Percentiles rank a stretch among this genome's conserved stretches.
phyloP scores from a whole-genome alignment of 2,113 vertebrate genomes.

The Microcebus ravelobensis region DNA sequence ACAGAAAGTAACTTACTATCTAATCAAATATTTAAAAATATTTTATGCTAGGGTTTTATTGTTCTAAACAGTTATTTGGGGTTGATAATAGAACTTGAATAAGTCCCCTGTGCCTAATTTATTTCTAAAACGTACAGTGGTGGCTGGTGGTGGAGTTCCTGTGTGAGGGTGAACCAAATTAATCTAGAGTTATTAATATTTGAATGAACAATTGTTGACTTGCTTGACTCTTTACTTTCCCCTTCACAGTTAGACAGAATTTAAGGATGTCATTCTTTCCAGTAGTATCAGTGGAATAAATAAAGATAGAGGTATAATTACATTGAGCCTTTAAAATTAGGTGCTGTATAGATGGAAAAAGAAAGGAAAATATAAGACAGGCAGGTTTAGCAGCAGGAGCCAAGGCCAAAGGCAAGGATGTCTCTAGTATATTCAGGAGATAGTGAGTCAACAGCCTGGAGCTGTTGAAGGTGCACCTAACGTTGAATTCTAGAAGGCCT shows the following conservation, averaged over 20 bases:
- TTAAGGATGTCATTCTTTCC: background rate
- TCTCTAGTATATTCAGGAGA: background rate
- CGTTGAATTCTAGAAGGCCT: background rate
- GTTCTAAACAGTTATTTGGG: background rate
- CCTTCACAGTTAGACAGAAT: background rate
- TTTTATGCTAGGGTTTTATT: background rate
- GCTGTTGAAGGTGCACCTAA: background rate
- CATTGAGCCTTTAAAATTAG: background rate
- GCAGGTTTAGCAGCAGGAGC: background rate
- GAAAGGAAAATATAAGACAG: background rate
- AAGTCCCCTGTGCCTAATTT: background rate
- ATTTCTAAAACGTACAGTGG: background rate
- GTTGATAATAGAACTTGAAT: background rate
- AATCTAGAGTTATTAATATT: background rate
- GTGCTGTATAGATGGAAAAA: background rate
- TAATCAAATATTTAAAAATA: background rate
- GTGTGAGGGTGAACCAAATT: background rate
- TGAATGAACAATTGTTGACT: background rate
- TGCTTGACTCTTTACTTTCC: background rate
- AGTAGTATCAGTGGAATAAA: background rate
- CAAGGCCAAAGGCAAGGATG: no score
- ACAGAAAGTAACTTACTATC: background rate
- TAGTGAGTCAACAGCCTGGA: background rate
- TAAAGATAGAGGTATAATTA: background rate
- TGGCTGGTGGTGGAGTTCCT: accelerated